These are phyloP conservation scores for Limnodromus scolopaceus DNA, from an alignment of 2,797 vertebrate genomes.

Conservation along the genomic window DNA sequence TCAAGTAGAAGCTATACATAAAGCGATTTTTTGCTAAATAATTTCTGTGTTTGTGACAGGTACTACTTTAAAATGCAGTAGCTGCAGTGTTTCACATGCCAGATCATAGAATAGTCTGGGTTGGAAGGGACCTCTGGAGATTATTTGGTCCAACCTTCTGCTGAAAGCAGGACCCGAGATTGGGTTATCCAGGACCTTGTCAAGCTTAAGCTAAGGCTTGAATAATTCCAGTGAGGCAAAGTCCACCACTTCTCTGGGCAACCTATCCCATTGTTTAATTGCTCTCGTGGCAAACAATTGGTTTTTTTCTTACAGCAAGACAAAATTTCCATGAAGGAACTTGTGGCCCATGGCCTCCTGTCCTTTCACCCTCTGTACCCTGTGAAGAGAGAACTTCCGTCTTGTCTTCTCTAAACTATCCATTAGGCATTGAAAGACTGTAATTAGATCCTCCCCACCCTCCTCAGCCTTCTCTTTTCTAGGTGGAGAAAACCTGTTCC, in stretches of 20 bases:
- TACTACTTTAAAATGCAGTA: neutral
- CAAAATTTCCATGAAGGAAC: neutral
- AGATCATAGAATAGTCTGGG: neutral
- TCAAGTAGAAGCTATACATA: neutral
- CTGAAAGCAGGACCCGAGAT: neutral
- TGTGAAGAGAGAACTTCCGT: neutral
- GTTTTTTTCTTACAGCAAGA: neutral
- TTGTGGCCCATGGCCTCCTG: neutral
- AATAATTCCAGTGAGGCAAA: neutral
- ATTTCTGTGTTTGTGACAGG: neutral
- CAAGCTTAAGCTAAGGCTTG: neutral
- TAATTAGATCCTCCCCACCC: neutral
- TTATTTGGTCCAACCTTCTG: neutral
- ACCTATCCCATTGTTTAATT: neutral
- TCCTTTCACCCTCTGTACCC: neutral
- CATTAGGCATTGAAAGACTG: neutral
- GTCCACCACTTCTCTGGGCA: neutral
- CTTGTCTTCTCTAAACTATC: neutral
- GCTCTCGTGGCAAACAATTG: neutral
- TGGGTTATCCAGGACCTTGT: neutral
- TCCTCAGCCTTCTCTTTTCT: neutral
- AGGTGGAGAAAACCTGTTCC: neutral
- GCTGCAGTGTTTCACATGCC: neutral
- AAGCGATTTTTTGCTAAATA: neutral
- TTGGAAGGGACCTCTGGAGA: neutral